Evolutionary conservation across 2,113 vertebrate genomes (phyloP), one percentile per base, ranked within the genome.

Genomic region (Oostethus manadensis): DNA sequence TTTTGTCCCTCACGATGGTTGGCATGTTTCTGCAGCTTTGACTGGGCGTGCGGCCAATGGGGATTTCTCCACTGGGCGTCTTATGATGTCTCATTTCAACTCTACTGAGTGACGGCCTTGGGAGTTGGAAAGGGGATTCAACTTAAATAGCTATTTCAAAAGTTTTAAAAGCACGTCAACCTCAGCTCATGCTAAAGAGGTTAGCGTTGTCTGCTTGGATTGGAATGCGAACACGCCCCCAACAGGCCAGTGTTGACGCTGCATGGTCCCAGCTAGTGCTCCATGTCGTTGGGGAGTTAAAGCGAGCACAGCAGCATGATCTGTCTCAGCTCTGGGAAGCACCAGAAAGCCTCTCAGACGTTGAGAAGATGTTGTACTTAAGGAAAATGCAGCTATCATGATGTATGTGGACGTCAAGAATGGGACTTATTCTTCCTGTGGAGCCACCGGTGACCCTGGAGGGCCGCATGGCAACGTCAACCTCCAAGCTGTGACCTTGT

Each of bases 221-320:
- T 54, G 29, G 51, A 54, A 26, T 64, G 71, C 42, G 62, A 53
- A 60, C 58, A 17, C 62, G 35, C 64, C 60, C 44, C 38, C 48
- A 29, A 3, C 15, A 4, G 29, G 49, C 60, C 50, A 22, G 5
- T 13, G 38, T 57, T 51, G 49, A 58, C 2, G 20, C 59, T 43
- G 23, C 53, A 49, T 1, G 18, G 60, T 21, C 13, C 23, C 15
- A 10, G 77, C 90, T 90, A 26, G 23, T 26, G 2, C 5, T 26
- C 23, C 35, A 70, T 48, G 23, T 85, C 58, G 21, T 86, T 89
- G 66, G 94, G 93, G 60, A 98, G 88, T 78, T 98, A 98, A 51
- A 99, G 88, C 11, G 95, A 98, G 50, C 92, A 96, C 35, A 97
- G 89, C 74, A 97, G 87, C 87, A 95, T 89, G 84, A 97, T 98